A percentile compares a stretch with the other conserved stretches of the same genome.
Conservation (phyloP, 1,140 invertebrate species). For the Elymnias hypermnestra region DNA sequence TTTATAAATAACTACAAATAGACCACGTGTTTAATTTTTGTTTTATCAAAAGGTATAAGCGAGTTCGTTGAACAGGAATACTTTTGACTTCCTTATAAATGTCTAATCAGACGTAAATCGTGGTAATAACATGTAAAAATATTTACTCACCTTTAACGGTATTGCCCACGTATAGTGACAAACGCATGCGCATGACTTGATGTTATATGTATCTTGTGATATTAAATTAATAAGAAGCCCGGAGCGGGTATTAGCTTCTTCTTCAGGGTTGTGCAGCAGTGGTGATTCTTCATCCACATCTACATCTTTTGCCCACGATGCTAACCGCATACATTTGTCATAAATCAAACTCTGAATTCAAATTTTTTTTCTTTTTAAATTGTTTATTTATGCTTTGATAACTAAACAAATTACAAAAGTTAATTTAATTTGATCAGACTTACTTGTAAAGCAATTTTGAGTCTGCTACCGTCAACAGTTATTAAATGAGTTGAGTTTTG, state of each 20-base stretch:
- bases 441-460: constrained; percentile 88
- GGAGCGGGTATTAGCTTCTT: constrained; percentile 67
- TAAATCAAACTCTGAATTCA: constrained; percentile 81
- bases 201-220: constrained; percentile 87
- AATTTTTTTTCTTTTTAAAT: background rate
- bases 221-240: constrained; percentile 88
- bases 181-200: constrained; percentile 90
- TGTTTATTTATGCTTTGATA: no score
- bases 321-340: constrained; percentile 68
- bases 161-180: constrained; percentile 92
- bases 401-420: no score
- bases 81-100: no score
- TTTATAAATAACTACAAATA: no score
- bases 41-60: no score
- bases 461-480: constrained; percentile 86
- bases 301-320: constrained; percentile 69
- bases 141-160: constrained; percentile 83
- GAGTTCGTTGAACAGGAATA: no score
- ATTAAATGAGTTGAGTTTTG: constrained; percentile 90
- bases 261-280: constrained; percentile 32
- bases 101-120: no score
- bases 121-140: background rate
- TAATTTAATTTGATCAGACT: no score
- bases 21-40: no score
- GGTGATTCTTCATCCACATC: constrained; percentile 46